Evolutionary conservation across 2,797 vertebrate species (phyloP).

Genomic region (Scolopax rusticola): DNA sequence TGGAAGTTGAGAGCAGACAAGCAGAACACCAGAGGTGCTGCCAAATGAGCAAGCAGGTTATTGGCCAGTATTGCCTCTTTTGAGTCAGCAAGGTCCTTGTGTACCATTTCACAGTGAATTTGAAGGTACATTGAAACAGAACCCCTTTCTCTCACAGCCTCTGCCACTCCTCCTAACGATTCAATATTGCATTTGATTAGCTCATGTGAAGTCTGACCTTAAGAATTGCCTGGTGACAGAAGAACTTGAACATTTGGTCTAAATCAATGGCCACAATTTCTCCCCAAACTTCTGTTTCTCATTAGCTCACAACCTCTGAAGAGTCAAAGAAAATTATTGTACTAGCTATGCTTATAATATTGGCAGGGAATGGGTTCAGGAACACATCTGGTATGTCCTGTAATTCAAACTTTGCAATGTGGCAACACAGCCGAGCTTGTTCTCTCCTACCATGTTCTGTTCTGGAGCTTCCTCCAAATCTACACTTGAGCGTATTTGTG

Average conservation of each 20-base stretch:
- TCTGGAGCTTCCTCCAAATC: background rate
- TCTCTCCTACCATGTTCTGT: rapidly evolving
- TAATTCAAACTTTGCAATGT: background rate
- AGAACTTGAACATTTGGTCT: background rate
- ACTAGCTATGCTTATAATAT: background rate
- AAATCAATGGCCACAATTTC: background rate
- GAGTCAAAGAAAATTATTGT: background rate
- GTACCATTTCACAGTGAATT: background rate
- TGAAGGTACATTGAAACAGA: background rate
- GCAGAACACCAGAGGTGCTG: background rate
- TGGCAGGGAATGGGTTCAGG: background rate
- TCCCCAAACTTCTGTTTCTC: background rate
- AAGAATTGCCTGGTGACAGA: background rate
- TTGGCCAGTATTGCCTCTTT: background rate
- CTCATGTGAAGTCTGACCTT: conserved; percentile 5
- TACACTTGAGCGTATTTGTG: background rate
- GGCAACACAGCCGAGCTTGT: background rate
- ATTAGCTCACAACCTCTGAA: background rate
- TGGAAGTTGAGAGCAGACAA: conserved; percentile 5
- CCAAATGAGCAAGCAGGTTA: conserved; percentile 39
- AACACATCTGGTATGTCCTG: background rate
- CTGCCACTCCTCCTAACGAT: background rate
- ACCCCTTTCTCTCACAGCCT: background rate
- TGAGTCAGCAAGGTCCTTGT: background rate
- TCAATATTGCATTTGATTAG: conserved; percentile 21